Base-by-base conservation (phyloP, 37 sponge, comb jelly and placozoan genomes). In the Crambe crambe region DNA sequence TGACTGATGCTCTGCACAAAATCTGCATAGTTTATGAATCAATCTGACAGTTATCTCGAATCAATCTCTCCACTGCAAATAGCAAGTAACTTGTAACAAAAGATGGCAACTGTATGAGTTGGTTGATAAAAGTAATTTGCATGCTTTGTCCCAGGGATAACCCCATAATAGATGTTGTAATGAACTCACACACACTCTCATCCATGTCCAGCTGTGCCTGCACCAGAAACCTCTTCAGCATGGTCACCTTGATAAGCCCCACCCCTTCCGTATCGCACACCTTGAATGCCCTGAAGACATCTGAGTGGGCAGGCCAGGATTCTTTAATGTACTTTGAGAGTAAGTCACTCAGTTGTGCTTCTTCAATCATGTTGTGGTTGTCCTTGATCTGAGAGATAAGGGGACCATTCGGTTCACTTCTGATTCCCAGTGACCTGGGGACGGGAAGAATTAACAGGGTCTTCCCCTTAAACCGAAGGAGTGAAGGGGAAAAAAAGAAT, bases 181-280 rank as follows among this genome's bases (percentile, higher is more conserved):
- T 4, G 72, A 25, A 74, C 85, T 76, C 34, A 84, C 85, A 70
- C 4, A 61, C 71, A 17, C 10, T 56, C 5, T 85, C 86, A 8
- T 85, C 86, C 57, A 85, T 67, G 4, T 54, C 80, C 41, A 85
- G 74, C 42, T 85, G 76, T 42, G 90, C 80, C 62, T 75, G 63
- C 25, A 74, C 75, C 61, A 89, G 60, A 43, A 89, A 89, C 66
- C 81, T 74, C 65, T 89, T 89, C 59, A 89, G 65, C 72, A 85
- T 83, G 51, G 72, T 83, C 56, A 81, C 85, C 72, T 83, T 80
- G 23, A 89, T 89, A 60, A 79, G 84, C 37, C 85, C 80, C 39
- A 76, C 32, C 2, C 90, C 90, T 32, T 89, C 90, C 10, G 80
- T 85, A 44, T 89, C 90, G 84, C 84, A 89, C 72, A 89, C 90